These are phyloP conservation scores for Montifringilla adamsi DNA, from an alignment of 2,113 vertebrate species.

Conservation along the genomic window DNA sequence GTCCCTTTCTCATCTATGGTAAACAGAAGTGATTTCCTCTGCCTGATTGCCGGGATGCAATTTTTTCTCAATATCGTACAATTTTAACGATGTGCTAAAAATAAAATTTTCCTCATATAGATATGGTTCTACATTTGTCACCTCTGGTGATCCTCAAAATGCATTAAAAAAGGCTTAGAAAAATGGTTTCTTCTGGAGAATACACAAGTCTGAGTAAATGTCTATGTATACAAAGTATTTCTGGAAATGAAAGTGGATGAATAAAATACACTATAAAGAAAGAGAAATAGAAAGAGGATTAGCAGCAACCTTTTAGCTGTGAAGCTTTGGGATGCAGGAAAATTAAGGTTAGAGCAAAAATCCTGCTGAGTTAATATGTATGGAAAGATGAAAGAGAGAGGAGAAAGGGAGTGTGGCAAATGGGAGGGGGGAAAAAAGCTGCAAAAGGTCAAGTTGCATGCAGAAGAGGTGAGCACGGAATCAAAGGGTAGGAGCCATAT, in stretches of 20 bases:
- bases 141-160: constrained; percentile 51
- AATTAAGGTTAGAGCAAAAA: constrained; percentile 64
- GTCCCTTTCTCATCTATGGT: not conserved
- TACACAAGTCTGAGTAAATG: constrained; percentile 67
- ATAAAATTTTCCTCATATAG: not conserved
- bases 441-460: constrained; percentile 66
- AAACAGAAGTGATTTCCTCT: not conserved
- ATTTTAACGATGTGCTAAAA: not conserved
- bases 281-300: constrained; percentile 69
- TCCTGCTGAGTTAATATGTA: constrained; percentile 66
- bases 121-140: not conserved
- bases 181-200: constrained; percentile 50
- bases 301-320: constrained; percentile 68
- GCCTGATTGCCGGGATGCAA: not conserved
- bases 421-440: constrained; percentile 45
- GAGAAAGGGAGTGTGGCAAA: constrained; percentile 60
- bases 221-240: constrained; percentile 67
- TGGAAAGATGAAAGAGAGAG: constrained; percentile 63
- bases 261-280: constrained; percentile 63
- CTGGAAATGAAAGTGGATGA: constrained; percentile 68
- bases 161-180: constrained; percentile 68
- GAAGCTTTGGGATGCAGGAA: constrained; percentile 59
- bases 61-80: not conserved
- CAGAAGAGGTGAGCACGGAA: constrained; percentile 59
- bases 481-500: constrained; percentile 53